Base-by-base conservation (phyloP, 2,797 vertebrate species). In the Oophaga sylvatica region DNA sequence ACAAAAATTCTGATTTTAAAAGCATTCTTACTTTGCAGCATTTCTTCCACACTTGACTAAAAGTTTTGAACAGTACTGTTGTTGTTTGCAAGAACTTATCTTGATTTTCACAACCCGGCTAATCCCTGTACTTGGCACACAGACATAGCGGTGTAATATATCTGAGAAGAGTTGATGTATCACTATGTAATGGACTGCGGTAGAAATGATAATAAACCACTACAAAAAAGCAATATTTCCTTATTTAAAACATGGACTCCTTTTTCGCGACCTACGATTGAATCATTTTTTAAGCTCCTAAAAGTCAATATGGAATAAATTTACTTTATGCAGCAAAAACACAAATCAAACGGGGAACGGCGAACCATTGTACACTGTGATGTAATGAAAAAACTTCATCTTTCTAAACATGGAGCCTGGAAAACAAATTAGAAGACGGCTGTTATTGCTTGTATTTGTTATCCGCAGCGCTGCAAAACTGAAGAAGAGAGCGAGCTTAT, bases 351-450 rank as follows among this genome's bases (percentile, higher is more conserved):
- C 26, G 73, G 65, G 53, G 57, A 68, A 31, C 59, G 59, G 35
- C 31, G 17, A 79, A 77, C 62, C 35, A 56, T 81, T 53, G 62
- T 78, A 57, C 63, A 13, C 9, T 86, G 76, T 83, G 70, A 81
- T 85, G 67, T 88, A 88, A 89, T 89, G 83, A 89, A 89, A 78
- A 77, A 86, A 85, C 73, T 85, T 86, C 26, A 89, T 83, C 83
- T 89, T 86, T 82, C 88, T 71, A n/a, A 82, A 71, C n/a, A 70
- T 48, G 80, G 70, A 85, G 62, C 22, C 71, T 35, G 48, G 35
- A 45, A 82, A 80, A 89, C 62, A 89, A 77, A 82, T 88, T 60
- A 85, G 67, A 63, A 45, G n/a, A 45, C 35, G 85, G 22, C 29
- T 20, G 73, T 85, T 89, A 89, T 89, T 85, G 79, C 85, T 78